Evolutionary conservation across 2,888 invertebrate genomes (phyloP).

Genomic region (Plebejus anna): DNA sequence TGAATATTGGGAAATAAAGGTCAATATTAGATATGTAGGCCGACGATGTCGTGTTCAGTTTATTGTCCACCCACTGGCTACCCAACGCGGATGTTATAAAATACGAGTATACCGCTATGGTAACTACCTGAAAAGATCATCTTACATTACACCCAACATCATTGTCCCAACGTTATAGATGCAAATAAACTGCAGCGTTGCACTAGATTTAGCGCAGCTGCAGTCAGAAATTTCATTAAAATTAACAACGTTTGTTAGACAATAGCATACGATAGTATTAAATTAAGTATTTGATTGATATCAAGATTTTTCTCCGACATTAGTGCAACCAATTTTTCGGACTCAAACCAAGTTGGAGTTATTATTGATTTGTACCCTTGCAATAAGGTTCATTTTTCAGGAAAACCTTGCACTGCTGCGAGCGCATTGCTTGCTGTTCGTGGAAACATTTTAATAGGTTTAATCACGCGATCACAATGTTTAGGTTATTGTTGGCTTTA

Average conservation of each 20-base stretch:
- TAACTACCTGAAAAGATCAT: slow-evolving; percentile 83
- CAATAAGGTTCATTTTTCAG: not conserved
- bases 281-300: not conserved
- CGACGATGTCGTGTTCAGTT: slow-evolving; percentile 52
- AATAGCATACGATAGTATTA: too few species aligned
- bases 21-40: slow-evolving; percentile 83
- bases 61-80: slow-evolving; percentile 89
- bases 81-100: slow-evolving; percentile 94
- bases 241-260: not conserved
- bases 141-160: not conserved
- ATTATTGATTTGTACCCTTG: not conserved
- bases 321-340: not conserved
- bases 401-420: not conserved
- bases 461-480: slow-evolving; percentile 24
- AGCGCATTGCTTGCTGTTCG: slow-evolving; percentile 19
- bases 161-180: not conserved
- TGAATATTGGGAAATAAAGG: slow-evolving; percentile 94
- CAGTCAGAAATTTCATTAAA: not conserved
- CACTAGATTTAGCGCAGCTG: not conserved
- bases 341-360: not conserved
- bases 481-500: not conserved
- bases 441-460: slow-evolving; percentile 18
- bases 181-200: not conserved
- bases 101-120: slow-evolving; percentile 94
- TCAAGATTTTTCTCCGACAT: not conserved